Percentiles rank a stretch among this genome's conserved stretches.
Evolutionary conservation across 1,140 invertebrate species (phyloP).

Genomic region (Drosophila guanche): DNA sequence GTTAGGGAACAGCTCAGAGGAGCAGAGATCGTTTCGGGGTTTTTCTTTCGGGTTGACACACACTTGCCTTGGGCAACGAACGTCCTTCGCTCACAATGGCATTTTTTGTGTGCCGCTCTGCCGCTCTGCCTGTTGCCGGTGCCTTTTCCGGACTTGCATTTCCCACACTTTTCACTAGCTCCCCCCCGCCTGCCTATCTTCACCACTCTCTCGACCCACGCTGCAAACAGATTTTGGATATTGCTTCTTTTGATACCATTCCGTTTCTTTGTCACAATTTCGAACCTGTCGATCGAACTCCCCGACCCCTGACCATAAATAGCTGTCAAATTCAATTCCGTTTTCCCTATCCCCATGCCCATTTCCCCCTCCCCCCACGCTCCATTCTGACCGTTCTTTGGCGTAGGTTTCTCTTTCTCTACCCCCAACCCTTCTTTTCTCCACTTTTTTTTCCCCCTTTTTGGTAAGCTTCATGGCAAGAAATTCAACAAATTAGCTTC

Average conservation of each 20-base stretch:
- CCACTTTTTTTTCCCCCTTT: conserved; percentile 10
- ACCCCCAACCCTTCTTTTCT: too few species aligned
- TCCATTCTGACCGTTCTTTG: too few species aligned
- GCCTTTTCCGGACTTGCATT: conserved; percentile 65
- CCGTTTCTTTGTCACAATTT: conserved; percentile 17
- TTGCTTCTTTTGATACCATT: conserved; percentile 35
- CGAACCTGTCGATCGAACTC: conserved; percentile 57
- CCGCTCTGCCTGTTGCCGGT: conserved; percentile 6
- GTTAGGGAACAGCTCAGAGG: background rate
- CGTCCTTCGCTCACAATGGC: conserved; percentile 64
- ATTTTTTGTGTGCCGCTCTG: conserved; percentile 33
- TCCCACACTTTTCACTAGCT: conserved; percentile 71
- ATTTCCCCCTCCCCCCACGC: too few species aligned
- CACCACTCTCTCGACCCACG: conserved; percentile 19
- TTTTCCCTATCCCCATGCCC: background rate
- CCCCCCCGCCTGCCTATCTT: background rate
- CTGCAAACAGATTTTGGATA: conserved; percentile 22
- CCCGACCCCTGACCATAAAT: conserved; percentile 47
- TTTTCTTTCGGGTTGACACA: conserved; percentile 6
- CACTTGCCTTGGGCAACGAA: conserved; percentile 57
- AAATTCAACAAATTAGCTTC: conserved; percentile 63
- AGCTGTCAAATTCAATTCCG: conserved; percentile 70
- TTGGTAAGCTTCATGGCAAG: conserved; percentile 67
- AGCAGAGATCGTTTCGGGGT: conserved; percentile 16
- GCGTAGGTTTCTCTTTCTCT: background rate